Base-by-base conservation (phyloP, 2,797 vertebrate genomes). In the Florisuga fusca region DNA sequence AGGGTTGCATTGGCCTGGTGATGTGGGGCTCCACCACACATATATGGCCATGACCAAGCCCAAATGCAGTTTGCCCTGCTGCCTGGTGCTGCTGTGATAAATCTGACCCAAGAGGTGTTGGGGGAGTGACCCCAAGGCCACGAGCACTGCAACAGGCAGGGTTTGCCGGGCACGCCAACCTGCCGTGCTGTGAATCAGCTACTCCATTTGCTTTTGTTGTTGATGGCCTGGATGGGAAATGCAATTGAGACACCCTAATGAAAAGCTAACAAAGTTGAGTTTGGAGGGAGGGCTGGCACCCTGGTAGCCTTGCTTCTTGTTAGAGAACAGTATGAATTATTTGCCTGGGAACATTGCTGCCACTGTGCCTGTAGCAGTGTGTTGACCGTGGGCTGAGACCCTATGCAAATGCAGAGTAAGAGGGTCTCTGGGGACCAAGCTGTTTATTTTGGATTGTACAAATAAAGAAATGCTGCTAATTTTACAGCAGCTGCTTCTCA, bases 241-340 rank as follows among this genome's bases (percentile, higher is more conserved):
- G 88, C 83, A 95, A 84, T 94, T 73, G 71, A 84, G 86, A 36
- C 59, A 79, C 80, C 92, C 90, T 95, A 94, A 95, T 95, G 90
- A 95, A 95, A 95, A 95, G 86, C 89, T 89, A 79, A 50, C 74
- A 26, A 27, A 82, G 71, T 36, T 57, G 10, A 8, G 9, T 88
- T 89, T 82, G 89, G 57, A 93, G 74, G 21, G 59, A 92, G 45
- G 55, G 67, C 77, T 92, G 84, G 59, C 21, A 1, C 76, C 48
- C 67, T 59, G 67, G 48, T 89, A 55, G 81, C 88, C 46, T 84
- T 43, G 57, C 53, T 96, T 84, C 81, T 78, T 1, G 0, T 36
- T 76, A 51, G 33, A 78, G 67, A 36, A 45, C 31, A 59, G 10
- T 29, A 27, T 27, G 64, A 84, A 53, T 67, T 2, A 43, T 94